phyloP scores from a whole-genome alignment of 2,888 invertebrate species.

The Digitonthophagus gazella region DNA sequence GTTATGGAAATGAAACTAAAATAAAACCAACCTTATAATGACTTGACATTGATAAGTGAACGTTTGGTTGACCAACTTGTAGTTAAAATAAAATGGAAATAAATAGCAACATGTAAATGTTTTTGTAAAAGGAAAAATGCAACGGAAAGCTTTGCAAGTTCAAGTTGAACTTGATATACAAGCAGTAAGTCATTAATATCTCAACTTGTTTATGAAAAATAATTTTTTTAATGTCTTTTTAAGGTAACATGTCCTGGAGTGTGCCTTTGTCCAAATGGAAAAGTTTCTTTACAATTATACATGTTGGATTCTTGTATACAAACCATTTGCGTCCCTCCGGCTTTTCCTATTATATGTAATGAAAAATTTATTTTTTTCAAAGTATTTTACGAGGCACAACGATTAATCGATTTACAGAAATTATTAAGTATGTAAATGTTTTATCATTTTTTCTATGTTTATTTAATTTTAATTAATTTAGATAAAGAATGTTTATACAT shows the following conservation, averaged over 20 bases:
- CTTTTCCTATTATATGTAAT: conserved; percentile 69
- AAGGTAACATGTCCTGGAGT: conserved; percentile 84
- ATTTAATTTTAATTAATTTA: conserved; percentile 33
- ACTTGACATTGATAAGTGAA: background rate
- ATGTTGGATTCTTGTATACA: conserved; percentile 68
- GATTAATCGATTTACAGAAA: conserved; percentile 52
- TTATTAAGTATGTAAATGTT: conserved; percentile 47
- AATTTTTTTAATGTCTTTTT: conserved; percentile 20
- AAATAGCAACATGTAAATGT: background rate
- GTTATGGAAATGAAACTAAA: background rate
- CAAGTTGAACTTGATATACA: conserved; percentile 60
- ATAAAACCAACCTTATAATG: background rate
- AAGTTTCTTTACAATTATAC: conserved; percentile 67
- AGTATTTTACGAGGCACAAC: conserved; percentile 52
- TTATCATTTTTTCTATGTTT: background rate
- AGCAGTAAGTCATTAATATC: conserved; percentile 51
- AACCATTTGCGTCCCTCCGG: conserved; percentile 64
- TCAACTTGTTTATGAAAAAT: no score
- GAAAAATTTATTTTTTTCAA: conserved; percentile 72
- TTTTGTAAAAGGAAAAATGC: conserved; percentile 34
- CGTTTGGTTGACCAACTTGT: no score
- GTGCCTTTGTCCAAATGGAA: conserved; percentile 79
- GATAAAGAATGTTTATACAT: conserved; percentile 62
- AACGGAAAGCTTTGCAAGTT: conserved; percentile 57
- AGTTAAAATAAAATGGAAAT: background rate